Evolutionary conservation across 2,113 vertebrate species (phyloP).

Genomic region (Sinocyclocheilus rhinocerous): DNA sequence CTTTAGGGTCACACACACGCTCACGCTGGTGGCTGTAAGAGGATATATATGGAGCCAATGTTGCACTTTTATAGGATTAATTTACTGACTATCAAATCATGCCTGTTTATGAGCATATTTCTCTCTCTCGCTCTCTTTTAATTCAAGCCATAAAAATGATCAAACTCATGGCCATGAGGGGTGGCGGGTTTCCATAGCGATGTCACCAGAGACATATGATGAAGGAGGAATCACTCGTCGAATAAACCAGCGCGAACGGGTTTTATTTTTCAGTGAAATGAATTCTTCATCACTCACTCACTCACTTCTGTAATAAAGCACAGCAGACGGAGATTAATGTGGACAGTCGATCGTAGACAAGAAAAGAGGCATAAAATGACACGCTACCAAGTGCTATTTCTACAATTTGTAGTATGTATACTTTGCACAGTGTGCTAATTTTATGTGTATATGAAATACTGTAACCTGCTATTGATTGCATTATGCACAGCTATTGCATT

Average conservation of each 20-base stretch:
- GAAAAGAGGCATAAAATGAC: neutral
- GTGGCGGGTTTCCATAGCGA: constrained; percentile 55
- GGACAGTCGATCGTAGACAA: neutral
- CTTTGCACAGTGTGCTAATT: neutral
- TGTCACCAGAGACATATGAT: constrained; percentile 46
- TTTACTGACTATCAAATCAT: constrained; percentile 35
- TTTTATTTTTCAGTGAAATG: constrained; percentile 48
- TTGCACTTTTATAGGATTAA: constrained; percentile 35
- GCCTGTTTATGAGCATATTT: constrained; percentile 26
- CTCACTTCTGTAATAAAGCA: constrained; percentile 23
- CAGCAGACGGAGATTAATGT: constrained; percentile 24
- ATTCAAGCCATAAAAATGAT: constrained; percentile 47
- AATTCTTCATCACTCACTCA: constrained; percentile 53
- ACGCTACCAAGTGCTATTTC: neutral
- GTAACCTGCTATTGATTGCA: neutral
- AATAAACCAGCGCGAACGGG: constrained; percentile 55
- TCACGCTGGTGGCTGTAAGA: neutral
- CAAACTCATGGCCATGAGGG: constrained; percentile 42
- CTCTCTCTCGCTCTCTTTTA: constrained; percentile 41
- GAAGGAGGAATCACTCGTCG: constrained; percentile 32
- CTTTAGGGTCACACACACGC: neutral
- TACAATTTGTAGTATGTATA: neutral
- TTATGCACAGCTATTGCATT: no score
- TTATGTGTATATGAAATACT: neutral
- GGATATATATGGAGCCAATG: constrained; percentile 23